Base-by-base conservation (phyloP, 2,113 vertebrate species). In the Genyomyrus donnyi region DNA sequence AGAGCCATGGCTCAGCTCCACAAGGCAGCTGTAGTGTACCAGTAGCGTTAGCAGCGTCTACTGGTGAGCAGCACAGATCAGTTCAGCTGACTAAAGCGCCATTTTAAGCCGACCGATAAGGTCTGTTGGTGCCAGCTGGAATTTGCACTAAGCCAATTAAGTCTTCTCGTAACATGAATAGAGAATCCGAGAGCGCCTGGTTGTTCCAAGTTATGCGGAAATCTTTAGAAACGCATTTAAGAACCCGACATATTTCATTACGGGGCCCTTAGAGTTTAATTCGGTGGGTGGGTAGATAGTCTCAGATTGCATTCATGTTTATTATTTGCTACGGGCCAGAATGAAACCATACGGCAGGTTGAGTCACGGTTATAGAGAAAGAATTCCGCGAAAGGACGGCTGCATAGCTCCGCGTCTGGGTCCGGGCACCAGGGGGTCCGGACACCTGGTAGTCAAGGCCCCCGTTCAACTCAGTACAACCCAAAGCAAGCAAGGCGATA, bases 201-300 rank as follows among this genome's bases (percentile, higher is more conserved):
- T 46, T 87, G 27, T 87, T 87, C 85, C 85, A 87, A 31, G 50
- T 19, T 87, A 53, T 87, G 85, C 85, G 27, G 85, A 52, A 53
- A 87, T 87, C 27, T 87, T 87, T 87, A 87, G 49, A 87, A 87
- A 53, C 13, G 48, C 17, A 48, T 48, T 85, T 85, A 46, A 85
- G 39, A 85, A 85, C 21, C 24, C 24, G 42, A 85, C 45, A 48
- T 85, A 85, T 85, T 87, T 87, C 50, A 31, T 87, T 53, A 87
- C 50, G 27, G 27, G 10, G 2, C 48, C 48, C 85, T 21, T 56
- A 53, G 50, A 39, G 27, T 46, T 35, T 87, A 35, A 85, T 53
- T 52, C 27, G 85, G 49, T 35, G 11, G 45, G 45, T 48, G 45
- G 85, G 50, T 19, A 50, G 24, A 56, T 53, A 87, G 50, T 53